phyloP scores from a whole-genome alignment of 2,113 vertebrate species.

The Aegithalos caudatus region DNA sequence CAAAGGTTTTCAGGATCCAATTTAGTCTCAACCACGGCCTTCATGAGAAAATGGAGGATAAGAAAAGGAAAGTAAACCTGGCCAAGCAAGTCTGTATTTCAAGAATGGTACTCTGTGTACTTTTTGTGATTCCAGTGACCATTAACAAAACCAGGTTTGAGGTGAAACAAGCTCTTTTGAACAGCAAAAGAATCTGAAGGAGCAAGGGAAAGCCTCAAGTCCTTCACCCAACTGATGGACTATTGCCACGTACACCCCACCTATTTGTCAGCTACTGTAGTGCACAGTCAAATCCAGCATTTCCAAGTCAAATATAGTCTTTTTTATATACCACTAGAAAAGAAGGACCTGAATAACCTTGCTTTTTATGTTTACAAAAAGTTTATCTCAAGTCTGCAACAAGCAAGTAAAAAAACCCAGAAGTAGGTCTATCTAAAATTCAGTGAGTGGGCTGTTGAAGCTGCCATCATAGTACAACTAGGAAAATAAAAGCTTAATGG shows the following conservation, averaged over 20 bases:
- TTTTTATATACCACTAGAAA: neutral
- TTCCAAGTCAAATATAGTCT: neutral
- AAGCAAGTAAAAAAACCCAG: neutral
- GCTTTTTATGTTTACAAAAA: neutral
- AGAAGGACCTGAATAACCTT: neutral
- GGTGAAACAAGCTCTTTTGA: neutral
- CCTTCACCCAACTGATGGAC: neutral
- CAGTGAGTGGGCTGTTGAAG: neutral
- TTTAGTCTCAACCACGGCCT: neutral
- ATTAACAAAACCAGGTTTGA: neutral
- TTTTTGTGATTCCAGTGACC: neutral
- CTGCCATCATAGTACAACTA: neutral
- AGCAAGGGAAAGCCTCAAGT: neutral
- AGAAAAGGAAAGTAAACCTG: neutral
- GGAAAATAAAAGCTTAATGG: neutral
- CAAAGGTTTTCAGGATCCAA: neutral
- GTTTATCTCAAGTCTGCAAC: neutral
- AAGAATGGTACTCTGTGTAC: accelerated
- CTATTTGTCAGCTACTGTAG: neutral
- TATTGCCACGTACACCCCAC: neutral
- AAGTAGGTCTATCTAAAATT: neutral
- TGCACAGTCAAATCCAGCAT: neutral
- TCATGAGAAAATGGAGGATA: neutral
- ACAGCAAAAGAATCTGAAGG: neutral
- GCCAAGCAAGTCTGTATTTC: neutral